Base-by-base conservation (phyloP, 2,888 invertebrate species). In the Creontiades dilutus region DNA sequence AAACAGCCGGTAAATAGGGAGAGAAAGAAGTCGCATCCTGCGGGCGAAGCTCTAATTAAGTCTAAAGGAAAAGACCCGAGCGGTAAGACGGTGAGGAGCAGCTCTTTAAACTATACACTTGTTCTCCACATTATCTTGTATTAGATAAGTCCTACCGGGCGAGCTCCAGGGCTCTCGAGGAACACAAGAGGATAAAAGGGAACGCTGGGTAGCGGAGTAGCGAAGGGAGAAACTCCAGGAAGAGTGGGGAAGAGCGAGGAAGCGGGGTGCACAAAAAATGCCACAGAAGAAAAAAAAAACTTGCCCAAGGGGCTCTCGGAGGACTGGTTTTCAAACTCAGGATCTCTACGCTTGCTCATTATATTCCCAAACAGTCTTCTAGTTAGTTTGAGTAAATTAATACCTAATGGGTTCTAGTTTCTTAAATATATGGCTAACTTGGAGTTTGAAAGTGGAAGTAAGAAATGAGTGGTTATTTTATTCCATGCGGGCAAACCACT, bases 91-190 rank as follows among this genome's bases (percentile, higher is more conserved):
- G 23, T n/a, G 52, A 48, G 82, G 27, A 4, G 86, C n/a, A 75
- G 46, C 87, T 76, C 48, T 89, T 89, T 84, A 75, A 89, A 89
- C 82, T 75, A 68, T 89, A 89, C 89, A 89, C 89, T 89, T 89
- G 89, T 84, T 89, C 89, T 47, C 88, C 52, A 52, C 84, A 84
- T 89, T 89, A 89, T 89, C 89, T 89, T 75, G 89, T 52, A 84
- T 89, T 89, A 89, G 89, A 89, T 89, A 89, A 89, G 89, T 84
- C 89, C 82, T 84, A 88, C 88, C 88, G 80, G 88, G 27, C 55
- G 68, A 68, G 68, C 68, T 68, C 23, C 68, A 47, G 47, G 37
- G 76, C 52, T 16, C 57, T 57, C 16, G 57, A 57, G 57, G 12
- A 68, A 68, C 27, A 27, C 11, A 68, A 14, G 52, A 52, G 52